These are phyloP conservation scores for Synanthedon myopaeformis DNA, from an alignment of 2,888 invertebrate genomes.

Conservation along the genomic window DNA sequence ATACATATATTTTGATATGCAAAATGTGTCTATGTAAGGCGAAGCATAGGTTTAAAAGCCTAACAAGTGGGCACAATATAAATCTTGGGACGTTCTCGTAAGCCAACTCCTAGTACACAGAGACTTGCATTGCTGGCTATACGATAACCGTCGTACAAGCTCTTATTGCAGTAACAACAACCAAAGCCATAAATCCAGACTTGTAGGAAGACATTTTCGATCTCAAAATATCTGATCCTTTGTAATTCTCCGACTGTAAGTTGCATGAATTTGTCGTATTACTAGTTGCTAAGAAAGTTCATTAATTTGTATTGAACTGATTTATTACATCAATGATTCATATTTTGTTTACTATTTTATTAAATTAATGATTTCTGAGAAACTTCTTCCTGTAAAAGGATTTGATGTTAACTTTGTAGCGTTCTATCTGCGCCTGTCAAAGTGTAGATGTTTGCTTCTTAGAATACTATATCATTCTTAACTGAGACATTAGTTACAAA, in stretches of 20 bases:
- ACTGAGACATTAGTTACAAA: too few relatives aligned
- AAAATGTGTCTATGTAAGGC: too few relatives aligned
- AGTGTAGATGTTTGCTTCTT: too few relatives aligned
- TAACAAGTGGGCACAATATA: slow-evolving; percentile 21
- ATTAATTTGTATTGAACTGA: background rate
- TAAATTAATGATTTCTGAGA: too few relatives aligned
- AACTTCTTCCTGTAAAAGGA: too few relatives aligned
- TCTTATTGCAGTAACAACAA: slow-evolving; percentile 38
- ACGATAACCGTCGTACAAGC: slow-evolving; percentile 59
- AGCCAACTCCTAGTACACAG: slow-evolving; percentile 31
- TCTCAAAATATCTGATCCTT: slow-evolving; percentile 54
- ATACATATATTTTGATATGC: too few relatives aligned
- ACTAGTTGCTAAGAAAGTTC: background rate
- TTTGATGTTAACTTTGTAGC: too few relatives aligned
- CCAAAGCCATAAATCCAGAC: slow-evolving; percentile 50
- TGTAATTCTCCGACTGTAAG: slow-evolving; percentile 29
- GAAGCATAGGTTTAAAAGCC: slow-evolving; percentile 11
- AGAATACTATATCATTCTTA: too few relatives aligned
- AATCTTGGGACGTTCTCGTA: slow-evolving; percentile 25
- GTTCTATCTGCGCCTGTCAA: too few relatives aligned
- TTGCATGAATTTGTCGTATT: background rate
- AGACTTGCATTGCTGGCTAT: slow-evolving; percentile 16
- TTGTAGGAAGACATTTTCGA: slow-evolving; percentile 49
- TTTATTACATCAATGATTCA: background rate
- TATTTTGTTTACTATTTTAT: too few relatives aligned